Evolutionary conservation across 2,888 invertebrate species (phyloP).

Genomic region (Lepidonotus clava): DNA sequence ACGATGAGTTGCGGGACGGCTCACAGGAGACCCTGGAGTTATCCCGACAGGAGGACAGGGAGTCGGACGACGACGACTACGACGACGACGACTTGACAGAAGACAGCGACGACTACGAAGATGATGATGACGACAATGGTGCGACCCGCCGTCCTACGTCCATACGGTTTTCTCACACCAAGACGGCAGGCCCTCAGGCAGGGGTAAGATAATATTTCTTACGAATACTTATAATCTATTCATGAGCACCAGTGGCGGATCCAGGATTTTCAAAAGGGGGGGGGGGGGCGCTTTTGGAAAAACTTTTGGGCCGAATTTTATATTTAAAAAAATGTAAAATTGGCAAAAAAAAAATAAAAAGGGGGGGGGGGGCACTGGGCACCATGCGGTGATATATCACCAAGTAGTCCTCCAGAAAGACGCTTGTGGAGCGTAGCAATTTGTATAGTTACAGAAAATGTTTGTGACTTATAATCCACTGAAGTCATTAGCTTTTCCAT

Average conservation of each 20-base stretch:
- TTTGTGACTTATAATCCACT: no score
- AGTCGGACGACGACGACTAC: conserved; percentile 2
- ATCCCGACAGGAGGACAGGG: not conserved
- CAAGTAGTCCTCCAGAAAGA: no score
- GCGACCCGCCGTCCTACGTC: not conserved
- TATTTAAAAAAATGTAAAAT: not conserved
- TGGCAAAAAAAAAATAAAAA: not conserved
- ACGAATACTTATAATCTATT: not conserved
- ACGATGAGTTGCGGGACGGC: not conserved
- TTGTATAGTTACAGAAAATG: no score
- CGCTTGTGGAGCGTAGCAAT: no score
- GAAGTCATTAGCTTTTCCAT: no score
- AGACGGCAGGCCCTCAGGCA: not conserved
- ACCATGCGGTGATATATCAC: no score
- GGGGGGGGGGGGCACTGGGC: not conserved
- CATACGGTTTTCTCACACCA: conserved; percentile 35
- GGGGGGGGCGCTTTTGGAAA: not conserved
- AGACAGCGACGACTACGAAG: not conserved
- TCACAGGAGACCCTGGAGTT: not conserved
- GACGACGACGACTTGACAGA: not conserved
- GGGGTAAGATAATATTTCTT: not conserved
- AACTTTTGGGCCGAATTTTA: no score
- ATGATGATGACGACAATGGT: not conserved
- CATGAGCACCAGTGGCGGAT: not conserved
- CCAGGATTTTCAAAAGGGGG: not conserved